phyloP scores from a whole-genome alignment of 2,797 vertebrate species.

The Mycteria americana region DNA sequence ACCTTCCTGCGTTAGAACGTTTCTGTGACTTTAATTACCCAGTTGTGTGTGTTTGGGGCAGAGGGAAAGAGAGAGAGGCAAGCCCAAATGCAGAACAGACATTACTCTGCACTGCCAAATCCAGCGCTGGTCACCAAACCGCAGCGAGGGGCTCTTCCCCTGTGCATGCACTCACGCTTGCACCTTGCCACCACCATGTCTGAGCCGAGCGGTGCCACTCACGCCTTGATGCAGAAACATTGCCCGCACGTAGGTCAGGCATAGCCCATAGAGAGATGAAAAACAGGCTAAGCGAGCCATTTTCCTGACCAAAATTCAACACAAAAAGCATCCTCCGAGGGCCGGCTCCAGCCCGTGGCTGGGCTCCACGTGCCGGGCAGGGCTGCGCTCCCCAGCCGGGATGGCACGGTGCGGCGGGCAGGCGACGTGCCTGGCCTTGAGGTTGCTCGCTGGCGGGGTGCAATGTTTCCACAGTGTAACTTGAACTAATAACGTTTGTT shows the following conservation, averaged over 20 bases:
- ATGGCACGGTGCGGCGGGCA: neutral
- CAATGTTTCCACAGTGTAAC: neutral
- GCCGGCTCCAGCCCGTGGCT: rapidly evolving
- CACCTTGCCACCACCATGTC: rapidly evolving
- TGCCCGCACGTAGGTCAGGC: rapidly evolving
- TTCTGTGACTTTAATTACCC: constrained; percentile 23
- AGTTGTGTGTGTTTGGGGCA: neutral
- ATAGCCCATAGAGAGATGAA: neutral
- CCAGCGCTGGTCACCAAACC: neutral
- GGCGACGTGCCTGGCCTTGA: neutral
- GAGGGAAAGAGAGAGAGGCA: neutral
- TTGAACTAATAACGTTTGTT: neutral
- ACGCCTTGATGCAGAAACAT: neutral
- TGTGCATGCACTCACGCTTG: rapidly evolving
- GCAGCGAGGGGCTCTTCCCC: neutral
- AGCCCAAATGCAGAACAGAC: neutral
- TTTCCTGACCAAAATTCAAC: neutral
- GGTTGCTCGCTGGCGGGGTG: neutral
- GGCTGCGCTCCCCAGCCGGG: neutral
- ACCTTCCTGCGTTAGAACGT: neutral
- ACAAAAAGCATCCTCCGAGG: neutral
- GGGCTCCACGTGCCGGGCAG: neutral
- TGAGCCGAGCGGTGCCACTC: rapidly evolving
- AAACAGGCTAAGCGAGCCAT: neutral
- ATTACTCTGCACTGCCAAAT: neutral